Evolutionary conservation across 1,140 invertebrate genomes (phyloP).

Genomic region (Helicoverpa armigera): DNA sequence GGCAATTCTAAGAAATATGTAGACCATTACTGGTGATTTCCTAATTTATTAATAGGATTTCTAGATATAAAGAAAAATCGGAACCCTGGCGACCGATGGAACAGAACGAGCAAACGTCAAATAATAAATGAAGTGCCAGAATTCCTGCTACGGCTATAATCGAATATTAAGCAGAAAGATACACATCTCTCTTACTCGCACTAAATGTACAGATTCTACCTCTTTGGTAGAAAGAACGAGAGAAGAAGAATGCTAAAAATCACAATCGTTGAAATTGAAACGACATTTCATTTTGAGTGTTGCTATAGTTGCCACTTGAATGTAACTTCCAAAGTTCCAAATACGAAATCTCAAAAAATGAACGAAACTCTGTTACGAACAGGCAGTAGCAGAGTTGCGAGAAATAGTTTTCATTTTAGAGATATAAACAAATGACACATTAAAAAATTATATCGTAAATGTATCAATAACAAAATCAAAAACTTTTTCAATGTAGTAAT

Average conservation of each 20-base stretch:
- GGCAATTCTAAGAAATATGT: constrained; percentile 80
- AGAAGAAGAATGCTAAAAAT: no score
- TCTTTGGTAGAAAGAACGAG: no score
- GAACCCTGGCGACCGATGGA: constrained; percentile 72
- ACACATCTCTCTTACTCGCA: background rate
- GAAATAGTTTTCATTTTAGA: no score
- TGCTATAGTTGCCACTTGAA: background rate
- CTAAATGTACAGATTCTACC: background rate
- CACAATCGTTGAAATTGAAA: background rate
- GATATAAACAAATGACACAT: no score
- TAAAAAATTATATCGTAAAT: background rate
- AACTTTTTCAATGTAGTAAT: constrained; percentile 58
- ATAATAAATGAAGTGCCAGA: background rate
- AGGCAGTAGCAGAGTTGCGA: no score
- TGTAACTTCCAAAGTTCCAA: no score
- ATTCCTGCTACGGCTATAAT: background rate
- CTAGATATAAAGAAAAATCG: constrained; percentile 59
- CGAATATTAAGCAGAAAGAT: background rate
- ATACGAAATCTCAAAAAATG: no score
- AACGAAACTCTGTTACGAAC: no score
- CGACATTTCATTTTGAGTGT: background rate
- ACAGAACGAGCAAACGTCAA: constrained; percentile 50
- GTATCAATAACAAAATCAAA: background rate
- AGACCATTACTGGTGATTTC: constrained; percentile 68
- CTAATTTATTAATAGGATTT: constrained; percentile 47